Conservation (phyloP, 2,797 vertebrate species). For the Brachymystax lenok region DNA sequence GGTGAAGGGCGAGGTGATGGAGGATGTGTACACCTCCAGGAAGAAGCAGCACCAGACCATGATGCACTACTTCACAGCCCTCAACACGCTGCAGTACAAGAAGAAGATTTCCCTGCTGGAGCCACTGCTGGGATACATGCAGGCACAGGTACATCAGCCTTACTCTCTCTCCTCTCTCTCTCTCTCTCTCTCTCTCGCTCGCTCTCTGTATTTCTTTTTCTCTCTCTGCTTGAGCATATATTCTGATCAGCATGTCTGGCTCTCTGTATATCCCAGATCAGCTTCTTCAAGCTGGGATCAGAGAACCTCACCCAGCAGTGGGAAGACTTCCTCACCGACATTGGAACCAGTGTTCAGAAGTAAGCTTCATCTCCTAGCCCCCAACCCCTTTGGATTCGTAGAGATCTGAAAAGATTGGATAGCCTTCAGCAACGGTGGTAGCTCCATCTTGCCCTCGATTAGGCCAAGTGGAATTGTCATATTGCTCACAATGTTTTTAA, state of each 20-base stretch:
- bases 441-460: background rate
- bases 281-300: constrained; percentile 97
- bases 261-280: constrained; percentile 80
- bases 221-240: background rate
- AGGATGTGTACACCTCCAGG: constrained; percentile 96
- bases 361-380: constrained; percentile 66
- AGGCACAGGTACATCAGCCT: constrained; percentile 85
- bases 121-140: constrained; percentile 96
- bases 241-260: background rate
- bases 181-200: background rate
- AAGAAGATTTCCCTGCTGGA: constrained; percentile 96
- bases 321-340: constrained; percentile 95
- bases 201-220: background rate
- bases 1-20: constrained; percentile 89
- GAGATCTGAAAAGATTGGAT: background rate
- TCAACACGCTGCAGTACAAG: constrained; percentile 97
- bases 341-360: constrained; percentile 98
- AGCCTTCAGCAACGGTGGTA: background rate
- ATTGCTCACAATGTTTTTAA: background rate
- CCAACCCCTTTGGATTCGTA: background rate
- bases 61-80: constrained; percentile 98
- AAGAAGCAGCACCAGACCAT: constrained; percentile 99
- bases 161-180: background rate
- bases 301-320: constrained; percentile 94
- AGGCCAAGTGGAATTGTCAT: background rate